phyloP scores from a whole-genome alignment of 2,113 vertebrate species.

The Panthera tigris region DNA sequence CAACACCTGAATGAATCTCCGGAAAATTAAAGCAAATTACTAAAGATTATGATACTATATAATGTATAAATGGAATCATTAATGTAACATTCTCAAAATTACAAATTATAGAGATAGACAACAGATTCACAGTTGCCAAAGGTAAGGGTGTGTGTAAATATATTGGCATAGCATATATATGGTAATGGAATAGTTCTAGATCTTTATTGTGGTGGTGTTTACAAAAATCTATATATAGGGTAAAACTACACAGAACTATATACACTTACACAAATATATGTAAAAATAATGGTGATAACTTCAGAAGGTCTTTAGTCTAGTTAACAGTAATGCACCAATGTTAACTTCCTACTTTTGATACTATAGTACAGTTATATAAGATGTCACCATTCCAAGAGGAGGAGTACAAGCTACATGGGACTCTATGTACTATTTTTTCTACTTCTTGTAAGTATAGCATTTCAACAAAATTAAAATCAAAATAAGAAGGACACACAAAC shows the following conservation, averaged over 20 bases:
- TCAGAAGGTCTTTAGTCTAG: background rate
- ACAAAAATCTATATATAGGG: background rate
- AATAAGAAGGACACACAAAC: background rate
- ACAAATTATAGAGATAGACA: background rate
- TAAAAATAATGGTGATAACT: slow-evolving; percentile 2
- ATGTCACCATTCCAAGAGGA: background rate
- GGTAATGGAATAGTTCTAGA: background rate
- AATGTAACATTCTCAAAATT: slow-evolving; percentile 18
- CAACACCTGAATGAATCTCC: background rate
- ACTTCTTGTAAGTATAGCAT: background rate
- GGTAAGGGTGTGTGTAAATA: background rate
- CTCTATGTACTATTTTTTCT: background rate
- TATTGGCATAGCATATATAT: background rate
- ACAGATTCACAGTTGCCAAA: background rate
- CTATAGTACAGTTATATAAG: background rate
- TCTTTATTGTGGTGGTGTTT: background rate
- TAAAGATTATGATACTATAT: background rate
- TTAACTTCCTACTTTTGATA: slow-evolving; percentile 30
- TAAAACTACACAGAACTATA: background rate
- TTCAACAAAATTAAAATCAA: slow-evolving; percentile 37
- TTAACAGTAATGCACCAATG: background rate
- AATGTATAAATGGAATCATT: slow-evolving; percentile 18
- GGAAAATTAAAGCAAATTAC: background rate
- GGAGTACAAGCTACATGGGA: background rate
- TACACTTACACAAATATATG: background rate